Conservation (phyloP, 2,113 vertebrate genomes). For the Mystacornis crossleyi region DNA sequence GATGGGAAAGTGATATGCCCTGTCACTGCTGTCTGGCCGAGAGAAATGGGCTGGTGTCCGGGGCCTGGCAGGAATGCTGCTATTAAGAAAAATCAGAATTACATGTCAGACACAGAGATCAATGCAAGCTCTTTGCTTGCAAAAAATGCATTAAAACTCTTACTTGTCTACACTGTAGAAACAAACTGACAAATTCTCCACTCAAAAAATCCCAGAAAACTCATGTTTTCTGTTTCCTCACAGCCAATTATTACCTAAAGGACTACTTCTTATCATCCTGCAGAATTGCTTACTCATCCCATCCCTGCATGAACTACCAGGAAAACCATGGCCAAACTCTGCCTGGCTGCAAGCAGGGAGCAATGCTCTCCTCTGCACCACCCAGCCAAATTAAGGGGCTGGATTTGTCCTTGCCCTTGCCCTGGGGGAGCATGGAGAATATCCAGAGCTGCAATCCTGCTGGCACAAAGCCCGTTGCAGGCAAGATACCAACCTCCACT, state of each 20-base stretch:
- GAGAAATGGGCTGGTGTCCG: not conserved
- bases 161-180: not conserved
- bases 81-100: not conserved
- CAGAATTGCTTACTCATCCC: not conserved
- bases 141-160: not conserved
- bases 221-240: not conserved
- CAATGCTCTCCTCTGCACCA: accelerated
- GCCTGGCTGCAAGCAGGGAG: not conserved
- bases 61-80: not conserved
- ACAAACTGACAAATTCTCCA: not conserved
- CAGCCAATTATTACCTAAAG: not conserved
- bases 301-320: not conserved
- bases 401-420: not conserved
- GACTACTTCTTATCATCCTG: not conserved
- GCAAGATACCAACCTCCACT: not conserved
- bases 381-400: not conserved
- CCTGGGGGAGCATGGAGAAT: not conserved
- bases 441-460: not conserved
- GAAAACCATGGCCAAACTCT: not conserved
- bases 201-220: not conserved
- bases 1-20: not conserved
- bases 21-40: not conserved
- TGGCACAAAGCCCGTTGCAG: not conserved
- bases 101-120: not conserved
- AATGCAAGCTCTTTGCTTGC: not conserved